Percentiles rank a stretch among this genome's conserved stretches.
phyloP scores from a whole-genome alignment of 1,140 invertebrate species.

The Atta cephalotes region DNA sequence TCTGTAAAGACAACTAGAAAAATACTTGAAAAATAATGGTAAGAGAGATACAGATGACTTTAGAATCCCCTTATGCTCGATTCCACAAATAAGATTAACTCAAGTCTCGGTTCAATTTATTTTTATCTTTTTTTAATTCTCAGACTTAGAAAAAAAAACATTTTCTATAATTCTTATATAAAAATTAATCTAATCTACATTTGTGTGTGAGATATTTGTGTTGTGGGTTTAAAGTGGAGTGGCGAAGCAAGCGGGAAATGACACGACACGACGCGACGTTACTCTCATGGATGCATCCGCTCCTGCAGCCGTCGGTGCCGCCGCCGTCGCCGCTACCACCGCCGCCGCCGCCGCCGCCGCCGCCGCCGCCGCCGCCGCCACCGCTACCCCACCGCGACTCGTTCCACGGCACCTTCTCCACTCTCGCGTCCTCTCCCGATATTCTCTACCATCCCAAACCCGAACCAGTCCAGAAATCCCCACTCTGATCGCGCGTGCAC shows the following conservation, averaged over 20 bases:
- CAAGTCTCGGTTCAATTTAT: too few relatives aligned
- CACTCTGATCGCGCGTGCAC: constrained; percentile 72
- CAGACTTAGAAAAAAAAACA: too few relatives aligned
- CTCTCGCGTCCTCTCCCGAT: constrained; percentile 68
- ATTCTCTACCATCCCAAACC: constrained; percentile 76
- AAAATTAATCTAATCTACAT: too few relatives aligned
- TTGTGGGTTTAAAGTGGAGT: not conserved
- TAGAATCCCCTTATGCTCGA: too few relatives aligned
- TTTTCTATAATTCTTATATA: too few relatives aligned
- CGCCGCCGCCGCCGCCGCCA: constrained; percentile 56
- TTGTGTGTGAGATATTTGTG: too few relatives aligned
- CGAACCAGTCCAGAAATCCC: constrained; percentile 81
- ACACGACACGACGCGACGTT: not conserved
- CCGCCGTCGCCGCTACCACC: not conserved
- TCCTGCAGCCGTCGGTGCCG: constrained; percentile 24
- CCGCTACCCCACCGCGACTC: constrained; percentile 57
- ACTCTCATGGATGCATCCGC: not conserved
- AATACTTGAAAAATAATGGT: too few relatives aligned
- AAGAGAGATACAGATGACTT: too few relatives aligned
- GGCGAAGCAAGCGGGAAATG: not conserved
- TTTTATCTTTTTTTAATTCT: too few relatives aligned
- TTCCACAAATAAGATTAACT: too few relatives aligned
- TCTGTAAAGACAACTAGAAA: too few relatives aligned
- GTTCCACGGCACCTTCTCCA: constrained; percentile 70
- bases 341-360: not conserved